Evolutionary conservation across 2,888 invertebrate genomes (phyloP).

Genomic region (Drosophila tanythrix): DNA sequence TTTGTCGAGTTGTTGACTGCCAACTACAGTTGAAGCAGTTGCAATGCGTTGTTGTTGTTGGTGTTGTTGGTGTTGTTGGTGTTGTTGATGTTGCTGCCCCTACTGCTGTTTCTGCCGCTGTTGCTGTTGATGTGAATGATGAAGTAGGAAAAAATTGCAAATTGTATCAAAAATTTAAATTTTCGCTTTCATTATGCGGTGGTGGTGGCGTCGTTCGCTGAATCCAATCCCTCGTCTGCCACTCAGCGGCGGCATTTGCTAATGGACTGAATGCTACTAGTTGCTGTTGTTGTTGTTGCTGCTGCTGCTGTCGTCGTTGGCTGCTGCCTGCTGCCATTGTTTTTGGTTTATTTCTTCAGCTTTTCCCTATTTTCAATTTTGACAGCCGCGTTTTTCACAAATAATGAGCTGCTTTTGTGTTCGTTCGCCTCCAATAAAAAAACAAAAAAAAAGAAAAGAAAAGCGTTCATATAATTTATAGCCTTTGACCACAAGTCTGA

Average conservation of each 20-base stretch:
- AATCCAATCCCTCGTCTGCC: constrained; percentile 43
- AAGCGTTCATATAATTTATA: constrained; percentile 66
- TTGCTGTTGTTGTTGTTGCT: constrained; percentile 22
- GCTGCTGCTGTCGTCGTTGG: constrained; percentile 13
- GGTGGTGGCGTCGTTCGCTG: constrained; percentile 45
- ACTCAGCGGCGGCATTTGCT: constrained; percentile 55
- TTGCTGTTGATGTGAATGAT: constrained; percentile 66
- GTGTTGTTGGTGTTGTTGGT: constrained; percentile 26
- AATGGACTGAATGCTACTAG: constrained; percentile 55
- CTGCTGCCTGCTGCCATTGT: constrained; percentile 59
- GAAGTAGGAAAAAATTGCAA: constrained; percentile 79
- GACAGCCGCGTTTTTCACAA: constrained; percentile 78
- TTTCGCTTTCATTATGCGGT: constrained; percentile 80
- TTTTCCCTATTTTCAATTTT: constrained; percentile 78
- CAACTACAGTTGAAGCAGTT: constrained; percentile 38
- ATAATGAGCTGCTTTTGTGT: constrained; percentile 75
- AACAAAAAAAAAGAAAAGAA: constrained; percentile 12
- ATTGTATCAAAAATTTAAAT: constrained; percentile 83
- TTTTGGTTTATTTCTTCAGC: constrained; percentile 62
- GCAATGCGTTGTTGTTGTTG: constrained; percentile 26
- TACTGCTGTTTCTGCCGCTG: constrained; percentile 20
- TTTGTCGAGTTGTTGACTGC: constrained; percentile 78
- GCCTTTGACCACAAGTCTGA: constrained; percentile 46
- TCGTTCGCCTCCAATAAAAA: constrained; percentile 30
- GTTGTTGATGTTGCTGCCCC: constrained; percentile 18